Evolutionary conservation across 2,888 invertebrate species (phyloP), one percentile per base, ranked within the genome.

Genomic region (Aethes cnicana): DNA sequence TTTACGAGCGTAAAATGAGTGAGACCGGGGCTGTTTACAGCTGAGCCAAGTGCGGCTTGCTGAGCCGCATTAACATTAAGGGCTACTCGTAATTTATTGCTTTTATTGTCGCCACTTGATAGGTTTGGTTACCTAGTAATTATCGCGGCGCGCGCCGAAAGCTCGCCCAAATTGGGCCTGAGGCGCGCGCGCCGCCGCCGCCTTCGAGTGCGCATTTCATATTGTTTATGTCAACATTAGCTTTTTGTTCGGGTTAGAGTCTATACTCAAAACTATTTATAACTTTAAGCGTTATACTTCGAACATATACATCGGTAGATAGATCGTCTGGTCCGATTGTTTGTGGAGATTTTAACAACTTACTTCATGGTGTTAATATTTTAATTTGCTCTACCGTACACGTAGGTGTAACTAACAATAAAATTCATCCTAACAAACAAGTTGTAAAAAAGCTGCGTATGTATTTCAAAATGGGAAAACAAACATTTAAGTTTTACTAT

Each of bases 1-100:
- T 89, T 89, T 89, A 89, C 86, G 88, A 88, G 86, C 85, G 84
- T 84, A 82, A 83, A 84, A 88, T 85, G 86, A 85, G 84, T 77
- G 81, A 75, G 77, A 72, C 77, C 77, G 80, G 79, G 78, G 79
- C 74, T 77, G 79, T 81, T 80, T 81, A 80, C 79, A 74, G 36
- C 6, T 39, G 0, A 17, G 20, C 1, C 16, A 11, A 23, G 20
- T 16, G 20, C 32, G 9, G 25, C 60, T 69, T 70, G 65, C 69
- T 16, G 63, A 57, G n/a, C n/a, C 61, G 57, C 58, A 56, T 63
- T 4, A 25, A 71, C 67, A 68, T 73, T 72, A 78, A 78, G 77
- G 75, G 78, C 70, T 73, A 74, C 69, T 74, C 77, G 74, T 84
- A 81, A 84, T 79, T 82, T 84, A 84, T 84, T 80, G 80, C 76